Base-by-base conservation (phyloP, 1,140 invertebrate genomes). In the Cecropterus lyciades region DNA sequence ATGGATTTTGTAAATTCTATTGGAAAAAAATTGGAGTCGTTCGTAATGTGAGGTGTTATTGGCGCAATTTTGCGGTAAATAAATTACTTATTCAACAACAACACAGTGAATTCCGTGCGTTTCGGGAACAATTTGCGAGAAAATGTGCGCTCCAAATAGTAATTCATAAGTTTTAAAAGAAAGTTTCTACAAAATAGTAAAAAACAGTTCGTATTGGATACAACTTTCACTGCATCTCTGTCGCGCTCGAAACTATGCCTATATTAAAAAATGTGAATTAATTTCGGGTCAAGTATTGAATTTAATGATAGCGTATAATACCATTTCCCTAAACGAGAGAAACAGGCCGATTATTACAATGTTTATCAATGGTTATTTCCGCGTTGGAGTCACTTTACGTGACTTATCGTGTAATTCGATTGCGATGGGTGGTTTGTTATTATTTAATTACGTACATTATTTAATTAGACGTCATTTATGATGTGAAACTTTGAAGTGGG, bases 221-320 rank as follows among this genome's bases (percentile, higher is more conserved):
- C 67, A 72, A 75, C 73, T 75, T 75, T 72, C 73, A 72, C 67
- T 53, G 67, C 60, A 72, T 70, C 65, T 60, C 52, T 9, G 42
- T 48, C 27, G 45, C 37, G 62, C 15, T 40, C 27, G 45, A 46
- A 48, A 43, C 56, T 43, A 65, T 59, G 42, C 30, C 16, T 51
- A 13, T 27, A 27, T 8, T 13, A 51, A 51, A 27, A 46, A 46
- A 57, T 42, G 17, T 40, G 16, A 20, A 17, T 43, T n/a, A 43
- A 43, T 43, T 7, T 6, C 37, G 16, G 37, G 53, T 40, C 16
- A 16, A 40, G 9, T 27, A 40, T 53, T 56, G 37, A 8, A 37
- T 8, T 0, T 17, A 40, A 55, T 40, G 15, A 40, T 6, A 17
- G 43, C 15, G 43, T 45, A 10, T 48, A 48, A 48, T 20, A 60